Conservation (phyloP, 2,113 vertebrate species). For the Polyodon spathula region DNA sequence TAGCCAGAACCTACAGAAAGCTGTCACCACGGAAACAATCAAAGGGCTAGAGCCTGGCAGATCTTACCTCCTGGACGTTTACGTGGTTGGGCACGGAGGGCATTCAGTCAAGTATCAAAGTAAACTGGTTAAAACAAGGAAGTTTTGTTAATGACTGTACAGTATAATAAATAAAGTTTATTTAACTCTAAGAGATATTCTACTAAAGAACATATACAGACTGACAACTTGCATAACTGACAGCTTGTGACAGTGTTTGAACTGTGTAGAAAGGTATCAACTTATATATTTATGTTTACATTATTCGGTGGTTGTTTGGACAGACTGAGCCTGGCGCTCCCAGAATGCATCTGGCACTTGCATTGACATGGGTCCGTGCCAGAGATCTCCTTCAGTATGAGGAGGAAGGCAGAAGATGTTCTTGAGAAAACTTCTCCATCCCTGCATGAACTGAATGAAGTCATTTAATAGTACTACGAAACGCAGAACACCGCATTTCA, state of each 20-base stretch:
- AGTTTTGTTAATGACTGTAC: slow-evolving; percentile 73
- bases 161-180: slow-evolving; percentile 39
- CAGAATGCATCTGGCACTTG: slow-evolving; percentile 16
- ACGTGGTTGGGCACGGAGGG: slow-evolving; percentile 82
- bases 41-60: slow-evolving; percentile 78
- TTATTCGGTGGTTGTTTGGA: slow-evolving; percentile 43
- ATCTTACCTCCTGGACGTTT: slow-evolving; percentile 93
- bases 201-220: slow-evolving; percentile 62
- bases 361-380: slow-evolving; percentile 27
- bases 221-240: slow-evolving; percentile 72
- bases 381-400: slow-evolving; percentile 28
- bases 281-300: slow-evolving; percentile 75
- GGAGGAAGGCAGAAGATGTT: slow-evolving; percentile 45
- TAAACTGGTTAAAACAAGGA: slow-evolving; percentile 95
- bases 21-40: slow-evolving; percentile 92
- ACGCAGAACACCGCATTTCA: too few relatives aligned
- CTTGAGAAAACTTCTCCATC: slow-evolving; percentile 43
- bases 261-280: slow-evolving; percentile 66
- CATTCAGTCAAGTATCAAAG: slow-evolving; percentile 95
- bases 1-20: slow-evolving; percentile 87
- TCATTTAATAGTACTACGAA: too few relatives aligned
- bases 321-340: slow-evolving; percentile 32
- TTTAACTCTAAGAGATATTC: slow-evolving; percentile 65
- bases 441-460: slow-evolving; percentile 65
- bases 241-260: slow-evolving; percentile 64